Conservation (phyloP, 2,113 vertebrate species). For the Microcebus lehilahytsara region DNA sequence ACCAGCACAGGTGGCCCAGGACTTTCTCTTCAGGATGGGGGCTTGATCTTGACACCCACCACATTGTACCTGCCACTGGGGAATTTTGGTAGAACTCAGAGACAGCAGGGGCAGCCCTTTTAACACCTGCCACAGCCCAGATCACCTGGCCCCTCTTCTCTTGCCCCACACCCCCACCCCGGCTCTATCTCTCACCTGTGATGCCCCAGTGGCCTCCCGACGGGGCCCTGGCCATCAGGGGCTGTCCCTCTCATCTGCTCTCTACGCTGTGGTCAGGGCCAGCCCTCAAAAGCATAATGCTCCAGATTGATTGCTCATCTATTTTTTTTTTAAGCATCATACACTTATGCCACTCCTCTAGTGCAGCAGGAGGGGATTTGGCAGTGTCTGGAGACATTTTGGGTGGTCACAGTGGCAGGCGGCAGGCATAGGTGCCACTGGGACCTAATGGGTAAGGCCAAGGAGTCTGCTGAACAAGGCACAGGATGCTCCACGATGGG, state of each 20-base stretch:
- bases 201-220: neutral
- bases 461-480: neutral
- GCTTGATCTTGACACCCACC: neutral
- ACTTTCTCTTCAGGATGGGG: neutral
- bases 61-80: neutral
- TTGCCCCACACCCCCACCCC: neutral
- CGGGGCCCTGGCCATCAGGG: neutral
- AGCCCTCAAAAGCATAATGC: neutral
- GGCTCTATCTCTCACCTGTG: neutral
- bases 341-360: neutral
- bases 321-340: too few species aligned
- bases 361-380: neutral
- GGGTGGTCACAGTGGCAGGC: neutral
- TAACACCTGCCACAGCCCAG: neutral
- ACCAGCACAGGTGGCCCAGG: neutral
- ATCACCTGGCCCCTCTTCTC: neutral
- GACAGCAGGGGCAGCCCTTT: rapidly evolving
- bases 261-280: neutral
- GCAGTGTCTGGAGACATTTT: neutral
- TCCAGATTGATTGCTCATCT: too few species aligned
- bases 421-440: too few species aligned
- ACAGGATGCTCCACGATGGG: neutral
- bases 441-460: neutral
- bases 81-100: neutral
- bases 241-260: neutral